A percentile compares a stretch with the other conserved stretches of the same genome.
phyloP scores from a whole-genome alignment of 2,888 invertebrate species.

The Acrocera orbiculus region DNA sequence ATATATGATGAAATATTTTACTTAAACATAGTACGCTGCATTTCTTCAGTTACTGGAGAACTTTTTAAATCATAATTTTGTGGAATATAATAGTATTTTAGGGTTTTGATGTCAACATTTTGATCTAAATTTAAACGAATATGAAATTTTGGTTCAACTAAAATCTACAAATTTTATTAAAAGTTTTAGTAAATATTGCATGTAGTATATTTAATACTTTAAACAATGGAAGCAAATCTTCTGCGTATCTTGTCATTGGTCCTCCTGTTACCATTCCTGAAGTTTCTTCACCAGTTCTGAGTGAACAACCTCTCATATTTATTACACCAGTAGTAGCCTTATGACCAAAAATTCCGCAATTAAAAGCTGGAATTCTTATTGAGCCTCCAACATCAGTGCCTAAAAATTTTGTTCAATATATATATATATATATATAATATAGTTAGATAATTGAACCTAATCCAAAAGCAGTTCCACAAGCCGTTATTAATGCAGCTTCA shows the following conservation, averaged over 20 bases:
- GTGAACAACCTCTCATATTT: conserved; percentile 45
- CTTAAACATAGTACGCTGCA: conserved; percentile 44
- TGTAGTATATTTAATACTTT: conserved; percentile 30
- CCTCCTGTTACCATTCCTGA: conserved; percentile 69
- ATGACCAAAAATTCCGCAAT: conserved; percentile 72
- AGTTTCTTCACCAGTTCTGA: conserved; percentile 47
- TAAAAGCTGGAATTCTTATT: conserved; percentile 72
- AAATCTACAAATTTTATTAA: conserved; percentile 12
- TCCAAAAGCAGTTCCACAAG: conserved; percentile 67
- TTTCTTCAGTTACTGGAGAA: conserved; percentile 50
- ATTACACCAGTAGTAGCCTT: conserved; percentile 48
- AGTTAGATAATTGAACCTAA: conserved; percentile 37
- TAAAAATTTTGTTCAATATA: conserved; percentile 14
- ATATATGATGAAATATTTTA: conserved; percentile 15
- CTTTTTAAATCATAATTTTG: conserved; percentile 53
- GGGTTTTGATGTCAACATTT: conserved; percentile 41
- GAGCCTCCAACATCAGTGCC: conserved; percentile 93
- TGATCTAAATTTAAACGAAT: conserved; percentile 39
- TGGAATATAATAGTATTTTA: conserved; percentile 62
- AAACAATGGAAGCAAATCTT: conserved; percentile 63
- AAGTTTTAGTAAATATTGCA: neutral
- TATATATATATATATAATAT: neutral
- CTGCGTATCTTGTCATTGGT: conserved; percentile 58
- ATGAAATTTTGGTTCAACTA: conserved; percentile 33
- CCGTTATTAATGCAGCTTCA: conserved; percentile 56